Conservation (phyloP, 1,140 invertebrate genomes). For the Musca vetustissima region DNA sequence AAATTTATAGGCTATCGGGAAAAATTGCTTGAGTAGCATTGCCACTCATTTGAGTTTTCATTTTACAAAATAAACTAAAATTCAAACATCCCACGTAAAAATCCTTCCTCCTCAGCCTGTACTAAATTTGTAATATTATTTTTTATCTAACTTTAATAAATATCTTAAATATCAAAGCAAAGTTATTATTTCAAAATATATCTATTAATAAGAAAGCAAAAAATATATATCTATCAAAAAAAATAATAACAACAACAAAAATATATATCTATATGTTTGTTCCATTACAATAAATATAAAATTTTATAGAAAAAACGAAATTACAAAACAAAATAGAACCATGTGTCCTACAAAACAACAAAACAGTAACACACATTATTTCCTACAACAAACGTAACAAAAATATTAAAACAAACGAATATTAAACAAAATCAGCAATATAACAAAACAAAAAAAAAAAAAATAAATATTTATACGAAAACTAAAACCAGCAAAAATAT, state of each 20-base stretch:
- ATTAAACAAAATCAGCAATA: conserved; percentile 9
- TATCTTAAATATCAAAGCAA: neutral
- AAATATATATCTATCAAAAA: neutral
- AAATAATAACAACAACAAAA: neutral
- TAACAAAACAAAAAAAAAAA: neutral
- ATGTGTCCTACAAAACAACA: neutral
- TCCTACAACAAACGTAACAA: conserved; percentile 10
- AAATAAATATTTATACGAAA: neutral
- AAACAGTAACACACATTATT: conserved; percentile 14
- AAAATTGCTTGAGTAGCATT: too few relatives aligned
- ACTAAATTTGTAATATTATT: neutral
- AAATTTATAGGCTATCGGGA: too few relatives aligned
- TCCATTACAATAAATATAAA: neutral
- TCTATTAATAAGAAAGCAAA: neutral
- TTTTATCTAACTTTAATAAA: neutral
- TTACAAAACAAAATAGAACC: conserved; percentile 3
- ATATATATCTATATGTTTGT: too few relatives aligned
- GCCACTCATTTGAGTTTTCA: too few relatives aligned
- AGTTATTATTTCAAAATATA: neutral
- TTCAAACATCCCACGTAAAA: too few relatives aligned
- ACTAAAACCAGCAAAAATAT: neutral
- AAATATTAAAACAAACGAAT: conserved; percentile 3
- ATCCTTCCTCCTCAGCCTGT: too few relatives aligned
- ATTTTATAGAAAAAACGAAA: conserved; percentile 18
- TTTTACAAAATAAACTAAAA: too few relatives aligned